Base-by-base conservation (phyloP, 2,888 invertebrate species). In the Perdita meconis region DNA sequence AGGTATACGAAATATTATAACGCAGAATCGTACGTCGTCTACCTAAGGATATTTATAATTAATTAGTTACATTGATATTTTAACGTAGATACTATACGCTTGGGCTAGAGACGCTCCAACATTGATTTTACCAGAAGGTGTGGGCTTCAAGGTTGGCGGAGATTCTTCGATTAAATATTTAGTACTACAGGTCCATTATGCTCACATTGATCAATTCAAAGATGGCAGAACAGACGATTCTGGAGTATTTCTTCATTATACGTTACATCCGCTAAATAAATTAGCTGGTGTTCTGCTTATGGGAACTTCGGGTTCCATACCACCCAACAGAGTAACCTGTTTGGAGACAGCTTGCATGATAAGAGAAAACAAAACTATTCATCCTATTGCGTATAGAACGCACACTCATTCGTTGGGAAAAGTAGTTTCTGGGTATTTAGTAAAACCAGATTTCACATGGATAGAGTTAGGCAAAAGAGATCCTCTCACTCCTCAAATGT, bases 351-450 rank as follows among this genome's bases (percentile, higher is more conserved):
- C 97, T 0, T 99, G 99, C 92, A 93, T 93, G 68, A 95, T 98
- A 56, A 93, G 93, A 1, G 97, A 97, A 90, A 94, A 96, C 66
- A 97, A 98, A 91, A 94, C 95, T 3, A 95, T 99, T 59, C 95
- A 98, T 93, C 99, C 99, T 0, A 98, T 99, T 93, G 98, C 98
- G 0, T 99, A 97, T 93, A 95, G 99, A 79, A 97, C 97, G 0
- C 99, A 99, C 90, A 98, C 99, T 0, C 99, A 99, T 89, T 94
- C 95, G 26, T 94, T 98, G 67, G 97, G 98, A 93, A 95, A 94
- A 90, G 95, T 97, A 0, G 98, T 98, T 0, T 94, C 97, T 0
- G 98, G 98, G 0, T 98, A 97, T 92, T 80, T 91, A 2, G 82
- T 92, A 1, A 89, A 88, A 53, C 80, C 84, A 0, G 93, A 94